These are phyloP conservation scores for Conomelus anceps DNA, from an alignment of 2,888 invertebrate genomes.

Conservation along the genomic window DNA sequence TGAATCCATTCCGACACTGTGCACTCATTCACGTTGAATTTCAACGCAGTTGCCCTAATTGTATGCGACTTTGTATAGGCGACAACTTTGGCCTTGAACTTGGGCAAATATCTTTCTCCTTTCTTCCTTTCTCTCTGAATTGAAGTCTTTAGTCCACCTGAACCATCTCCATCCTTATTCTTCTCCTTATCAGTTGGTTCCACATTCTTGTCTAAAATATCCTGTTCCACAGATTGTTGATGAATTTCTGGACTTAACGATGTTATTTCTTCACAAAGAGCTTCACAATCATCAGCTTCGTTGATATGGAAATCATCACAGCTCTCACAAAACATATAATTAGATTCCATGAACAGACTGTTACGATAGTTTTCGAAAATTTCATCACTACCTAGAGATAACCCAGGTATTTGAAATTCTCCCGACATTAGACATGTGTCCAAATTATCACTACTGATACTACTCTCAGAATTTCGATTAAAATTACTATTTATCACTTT, in stretches of 20 bases:
- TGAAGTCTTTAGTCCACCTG: background rate
- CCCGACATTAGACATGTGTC: background rate
- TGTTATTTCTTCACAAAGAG: background rate
- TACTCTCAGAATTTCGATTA: background rate
- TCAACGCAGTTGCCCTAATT: conserved; percentile 27
- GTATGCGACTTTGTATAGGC: conserved; percentile 28
- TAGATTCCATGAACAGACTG: background rate
- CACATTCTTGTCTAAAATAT: background rate
- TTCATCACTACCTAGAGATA: background rate
- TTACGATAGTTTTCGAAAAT: background rate
- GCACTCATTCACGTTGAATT: conserved; percentile 30
- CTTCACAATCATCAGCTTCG: background rate
- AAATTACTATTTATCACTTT: background rate
- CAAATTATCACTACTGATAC: background rate
- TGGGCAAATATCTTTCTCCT: conserved; percentile 30
- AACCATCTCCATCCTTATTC: background rate
- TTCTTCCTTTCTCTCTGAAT: conserved; percentile 19
- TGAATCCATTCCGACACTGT: conserved; percentile 30
- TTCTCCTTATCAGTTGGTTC: background rate
- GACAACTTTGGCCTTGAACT: conserved; percentile 32
- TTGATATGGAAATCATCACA: background rate
- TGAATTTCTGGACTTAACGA: background rate
- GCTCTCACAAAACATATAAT: conserved; percentile 1
- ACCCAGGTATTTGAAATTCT: background rate
- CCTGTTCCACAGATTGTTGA: background rate